These are phyloP conservation scores for Cephalopterus ornatus DNA, from an alignment of 2,113 vertebrate species.

Conservation along the genomic window DNA sequence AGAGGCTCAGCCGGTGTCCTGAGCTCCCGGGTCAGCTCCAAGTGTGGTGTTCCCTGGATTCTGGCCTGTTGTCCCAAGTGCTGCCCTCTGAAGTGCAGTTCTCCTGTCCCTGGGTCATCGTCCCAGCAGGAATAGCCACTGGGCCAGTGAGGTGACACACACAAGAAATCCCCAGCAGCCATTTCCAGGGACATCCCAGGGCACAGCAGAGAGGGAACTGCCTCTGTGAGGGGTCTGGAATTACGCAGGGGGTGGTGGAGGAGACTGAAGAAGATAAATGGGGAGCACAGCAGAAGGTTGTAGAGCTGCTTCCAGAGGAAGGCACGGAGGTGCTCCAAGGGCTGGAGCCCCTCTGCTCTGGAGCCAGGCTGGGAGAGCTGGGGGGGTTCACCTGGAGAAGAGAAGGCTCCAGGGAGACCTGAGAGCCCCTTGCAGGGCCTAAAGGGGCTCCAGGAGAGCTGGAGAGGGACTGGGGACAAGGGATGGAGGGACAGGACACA, in stretches of 20 bases:
- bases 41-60: background rate
- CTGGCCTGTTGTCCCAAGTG: background rate
- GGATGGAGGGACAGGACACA: background rate
- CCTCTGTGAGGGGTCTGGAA: background rate
- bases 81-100: background rate
- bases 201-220: background rate
- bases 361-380: background rate
- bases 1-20: background rate
- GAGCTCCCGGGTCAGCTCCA: background rate
- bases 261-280: fast-evolving
- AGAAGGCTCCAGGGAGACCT: background rate
- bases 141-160: background rate
- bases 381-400: fast-evolving
- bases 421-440: background rate
- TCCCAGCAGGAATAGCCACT: background rate
- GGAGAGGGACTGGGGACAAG: background rate
- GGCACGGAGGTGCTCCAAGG: fast-evolving
- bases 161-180: background rate
- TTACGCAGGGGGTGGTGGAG: background rate
- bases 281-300: background rate
- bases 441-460: background rate
- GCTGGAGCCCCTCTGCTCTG: background rate
- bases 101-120: background rate
- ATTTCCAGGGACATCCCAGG: background rate
- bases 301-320: too few species aligned